Evolutionary conservation across 2,888 invertebrate genomes (phyloP).

Genomic region (Meteorus cinctellus): DNA sequence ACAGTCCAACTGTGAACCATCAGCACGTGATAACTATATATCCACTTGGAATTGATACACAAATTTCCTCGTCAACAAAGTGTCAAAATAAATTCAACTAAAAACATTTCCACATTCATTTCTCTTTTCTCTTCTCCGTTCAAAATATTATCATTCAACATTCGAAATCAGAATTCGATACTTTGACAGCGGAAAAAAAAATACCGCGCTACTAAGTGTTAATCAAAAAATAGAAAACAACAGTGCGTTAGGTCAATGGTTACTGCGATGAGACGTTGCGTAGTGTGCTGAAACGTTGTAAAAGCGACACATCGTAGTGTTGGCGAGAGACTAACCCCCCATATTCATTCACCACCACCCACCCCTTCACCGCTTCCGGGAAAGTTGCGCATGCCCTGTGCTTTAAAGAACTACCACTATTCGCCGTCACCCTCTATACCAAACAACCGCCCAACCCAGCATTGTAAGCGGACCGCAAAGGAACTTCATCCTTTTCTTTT

Average conservation of each 20-base stretch:
- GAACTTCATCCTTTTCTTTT: constrained; percentile 16
- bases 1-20: neutral
- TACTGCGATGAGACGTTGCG: constrained; percentile 36
- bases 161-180: neutral
- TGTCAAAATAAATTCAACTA: neutral
- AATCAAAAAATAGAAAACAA: neutral
- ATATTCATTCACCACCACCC: constrained; percentile 65
- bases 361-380: constrained; percentile 30
- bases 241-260: neutral
- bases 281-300: constrained; percentile 34
- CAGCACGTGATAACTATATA: neutral
- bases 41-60: neutral
- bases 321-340: constrained; percentile 67
- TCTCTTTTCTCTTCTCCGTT: neutral
- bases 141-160: neutral
- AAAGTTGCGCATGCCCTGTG: constrained; percentile 68
- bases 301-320: constrained; percentile 63
- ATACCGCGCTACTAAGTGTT: neutral
- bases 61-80: neutral
- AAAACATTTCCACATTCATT: neutral
- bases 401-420: constrained; percentile 48
- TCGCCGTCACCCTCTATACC: constrained; percentile 41
- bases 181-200: no score
- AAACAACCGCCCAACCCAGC: constrained; percentile 46
- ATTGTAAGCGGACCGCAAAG: neutral